These are phyloP conservation scores for Epinephelus cyanopodus DNA, from an alignment of 2,113 vertebrate genomes.

Conservation along the genomic window DNA sequence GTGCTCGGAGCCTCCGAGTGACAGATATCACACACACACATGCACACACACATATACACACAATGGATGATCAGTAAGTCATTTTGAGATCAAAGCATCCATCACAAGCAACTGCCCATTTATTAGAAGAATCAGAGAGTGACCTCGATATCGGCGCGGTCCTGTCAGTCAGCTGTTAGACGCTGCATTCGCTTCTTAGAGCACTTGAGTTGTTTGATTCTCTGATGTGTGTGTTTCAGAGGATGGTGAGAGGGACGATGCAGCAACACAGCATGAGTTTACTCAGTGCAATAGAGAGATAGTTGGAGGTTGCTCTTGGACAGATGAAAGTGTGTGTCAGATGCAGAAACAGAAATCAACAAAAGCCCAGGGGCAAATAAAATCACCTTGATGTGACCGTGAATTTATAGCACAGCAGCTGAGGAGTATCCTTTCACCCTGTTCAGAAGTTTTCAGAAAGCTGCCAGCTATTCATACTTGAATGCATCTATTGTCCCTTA, in stretches of 20 bases:
- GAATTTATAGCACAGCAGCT: conserved; percentile 35
- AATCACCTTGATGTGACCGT: conserved; percentile 12
- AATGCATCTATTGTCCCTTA: conserved; percentile 69
- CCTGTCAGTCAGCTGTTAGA: conserved; percentile 22
- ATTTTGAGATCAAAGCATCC: conserved; percentile 69
- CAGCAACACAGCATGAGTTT: neutral
- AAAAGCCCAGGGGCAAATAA: neutral
- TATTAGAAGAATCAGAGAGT: conserved; percentile 45
- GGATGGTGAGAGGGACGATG: neutral
- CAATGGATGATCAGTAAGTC: conserved; percentile 65
- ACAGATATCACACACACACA: conserved; percentile 74
- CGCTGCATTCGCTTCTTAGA: neutral
- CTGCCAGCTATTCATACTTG: conserved; percentile 60
- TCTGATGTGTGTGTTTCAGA: conserved; percentile 3
- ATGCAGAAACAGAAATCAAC: neutral
- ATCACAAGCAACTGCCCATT: conserved; percentile 64
- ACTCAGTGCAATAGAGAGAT: neutral
- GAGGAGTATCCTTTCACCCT: conserved; percentile 42
- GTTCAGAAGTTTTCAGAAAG: conserved; percentile 38
- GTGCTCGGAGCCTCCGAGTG: conserved; percentile 79
- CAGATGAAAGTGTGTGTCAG: conserved; percentile 17
- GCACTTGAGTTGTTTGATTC: neutral
- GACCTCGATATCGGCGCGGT: conserved; percentile 36
- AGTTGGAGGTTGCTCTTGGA: neutral
- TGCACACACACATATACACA: conserved; percentile 44